phyloP scores from a whole-genome alignment of 2,888 invertebrate species.

The Thera obeliscata region DNA sequence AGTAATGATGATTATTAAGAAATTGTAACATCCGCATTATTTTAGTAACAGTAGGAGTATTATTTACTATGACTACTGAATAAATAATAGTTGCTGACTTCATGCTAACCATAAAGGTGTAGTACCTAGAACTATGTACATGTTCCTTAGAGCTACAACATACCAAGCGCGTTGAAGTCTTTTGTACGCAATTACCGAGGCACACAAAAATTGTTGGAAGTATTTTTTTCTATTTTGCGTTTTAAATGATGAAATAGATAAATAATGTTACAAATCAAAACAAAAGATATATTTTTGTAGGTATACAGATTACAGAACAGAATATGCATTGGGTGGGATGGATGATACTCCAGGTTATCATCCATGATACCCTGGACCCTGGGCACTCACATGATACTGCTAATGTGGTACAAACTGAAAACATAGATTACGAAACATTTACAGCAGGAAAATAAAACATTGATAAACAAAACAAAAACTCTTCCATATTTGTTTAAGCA shows the following conservation, averaged over 20 bases:
- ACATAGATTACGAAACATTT: background rate
- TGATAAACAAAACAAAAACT: background rate
- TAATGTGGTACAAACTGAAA: background rate
- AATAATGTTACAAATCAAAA: background rate
- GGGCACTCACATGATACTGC: background rate
- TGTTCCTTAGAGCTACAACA: background rate
- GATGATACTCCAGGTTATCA: too few species aligned
- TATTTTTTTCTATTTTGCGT: background rate
- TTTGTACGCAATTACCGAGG: background rate
- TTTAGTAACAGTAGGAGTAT: too few species aligned
- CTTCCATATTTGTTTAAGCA: background rate
- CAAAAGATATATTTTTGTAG: background rate
- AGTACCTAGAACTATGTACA: too few species aligned
- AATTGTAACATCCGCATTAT: too few species aligned
- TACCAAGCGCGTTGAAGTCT: conserved; percentile 3
- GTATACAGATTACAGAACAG: too few species aligned
- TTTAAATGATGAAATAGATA: background rate
- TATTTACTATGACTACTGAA: too few species aligned
- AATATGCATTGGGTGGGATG: too few species aligned
- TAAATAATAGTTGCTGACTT: too few species aligned
- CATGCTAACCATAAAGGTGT: too few species aligned
- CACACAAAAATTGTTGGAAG: too few species aligned
- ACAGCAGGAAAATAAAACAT: background rate
- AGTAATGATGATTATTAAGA: too few species aligned
- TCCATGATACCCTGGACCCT: background rate